A percentile compares a stretch with the other conserved stretches of the same genome.
Conservation (phyloP, 2,113 vertebrate genomes). For the Gallinago jamesoni region DNA sequence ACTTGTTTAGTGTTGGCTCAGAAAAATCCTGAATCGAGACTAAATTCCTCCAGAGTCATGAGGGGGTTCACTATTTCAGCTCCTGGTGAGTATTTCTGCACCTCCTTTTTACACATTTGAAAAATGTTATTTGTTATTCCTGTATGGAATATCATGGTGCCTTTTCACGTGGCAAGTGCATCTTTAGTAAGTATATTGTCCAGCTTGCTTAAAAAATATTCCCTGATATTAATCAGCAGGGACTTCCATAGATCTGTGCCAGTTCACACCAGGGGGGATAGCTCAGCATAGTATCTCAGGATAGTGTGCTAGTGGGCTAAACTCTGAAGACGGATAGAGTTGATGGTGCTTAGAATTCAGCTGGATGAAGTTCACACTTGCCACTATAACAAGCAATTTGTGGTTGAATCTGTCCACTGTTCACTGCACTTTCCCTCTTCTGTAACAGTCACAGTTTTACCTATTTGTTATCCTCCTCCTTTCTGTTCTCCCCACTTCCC, state of each 20-base stretch:
- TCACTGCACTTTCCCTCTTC: neutral
- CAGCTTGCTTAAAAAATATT: neutral
- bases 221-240: neutral
- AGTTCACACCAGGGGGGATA: neutral
- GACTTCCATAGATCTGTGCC: rapidly evolving
- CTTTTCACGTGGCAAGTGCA: neutral
- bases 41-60: neutral
- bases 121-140: neutral
- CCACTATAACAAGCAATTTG: rapidly evolving
- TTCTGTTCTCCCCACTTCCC: neutral
- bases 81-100: neutral
- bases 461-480: neutral
- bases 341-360: neutral
- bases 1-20: neutral
- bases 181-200: too few species aligned
- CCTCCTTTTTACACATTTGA: neutral
- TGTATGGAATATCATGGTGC: neutral
- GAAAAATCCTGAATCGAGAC: neutral
- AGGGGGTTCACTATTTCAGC: neutral
- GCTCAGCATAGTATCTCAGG: neutral
- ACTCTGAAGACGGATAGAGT: neutral
- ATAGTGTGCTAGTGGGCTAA: neutral
- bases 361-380: neutral
- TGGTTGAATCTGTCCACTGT: neutral
- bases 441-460: neutral